Conservation (phyloP, 2,113 vertebrate species). For the Albula goreensis region DNA sequence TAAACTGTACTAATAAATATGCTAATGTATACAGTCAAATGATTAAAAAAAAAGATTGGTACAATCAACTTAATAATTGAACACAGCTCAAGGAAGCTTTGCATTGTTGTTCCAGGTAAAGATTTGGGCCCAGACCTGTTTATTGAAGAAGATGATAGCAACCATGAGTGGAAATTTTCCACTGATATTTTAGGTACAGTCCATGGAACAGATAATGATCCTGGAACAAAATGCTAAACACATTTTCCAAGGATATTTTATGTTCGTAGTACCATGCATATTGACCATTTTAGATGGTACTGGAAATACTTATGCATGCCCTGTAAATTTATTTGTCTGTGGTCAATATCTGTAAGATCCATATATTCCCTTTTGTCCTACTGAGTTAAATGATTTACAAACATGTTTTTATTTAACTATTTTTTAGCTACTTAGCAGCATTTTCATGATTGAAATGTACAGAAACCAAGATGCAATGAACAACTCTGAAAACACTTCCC, state of each 20-base stretch:
- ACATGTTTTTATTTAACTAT: background rate
- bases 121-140: background rate
- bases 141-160: background rate
- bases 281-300: no score
- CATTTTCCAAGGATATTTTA: background rate
- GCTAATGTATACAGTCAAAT: background rate
- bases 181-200: background rate
- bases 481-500: background rate
- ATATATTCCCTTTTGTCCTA: background rate
- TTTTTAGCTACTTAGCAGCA: slow-evolving; percentile 4
- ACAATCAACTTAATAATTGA: background rate
- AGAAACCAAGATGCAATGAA: background rate
- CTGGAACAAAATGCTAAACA: background rate
- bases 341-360: background rate
- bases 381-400: background rate
- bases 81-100: background rate
- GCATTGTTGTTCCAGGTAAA: background rate
- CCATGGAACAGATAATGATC: background rate
- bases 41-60: background rate
- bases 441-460: background rate
- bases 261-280: background rate
- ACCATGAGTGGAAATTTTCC: background rate
- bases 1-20: background rate
- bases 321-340: background rate
- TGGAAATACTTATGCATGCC: no score